Conservation (phyloP, 2,888 invertebrate species). For the Drosophila quinaria region DNA sequence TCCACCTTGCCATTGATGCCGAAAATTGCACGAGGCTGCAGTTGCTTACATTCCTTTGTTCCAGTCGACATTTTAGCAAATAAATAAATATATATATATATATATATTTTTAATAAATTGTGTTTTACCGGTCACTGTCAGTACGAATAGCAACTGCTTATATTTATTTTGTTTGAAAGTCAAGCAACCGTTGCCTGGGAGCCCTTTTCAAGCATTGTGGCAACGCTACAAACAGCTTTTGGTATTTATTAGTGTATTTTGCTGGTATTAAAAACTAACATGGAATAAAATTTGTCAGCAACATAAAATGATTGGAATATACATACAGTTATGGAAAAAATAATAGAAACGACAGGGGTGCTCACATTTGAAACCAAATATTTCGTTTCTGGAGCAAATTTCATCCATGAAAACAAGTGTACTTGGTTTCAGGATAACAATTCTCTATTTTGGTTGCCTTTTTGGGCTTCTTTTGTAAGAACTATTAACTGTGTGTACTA, state of each 20-base stretch:
- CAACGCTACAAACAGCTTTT: conserved; percentile 2
- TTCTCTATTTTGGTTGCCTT: too few relatives aligned
- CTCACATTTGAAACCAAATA: too few relatives aligned
- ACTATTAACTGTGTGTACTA: too few relatives aligned
- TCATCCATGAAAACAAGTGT: too few relatives aligned
- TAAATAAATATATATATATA: conserved; percentile 47
- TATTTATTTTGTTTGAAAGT: conserved; percentile 53
- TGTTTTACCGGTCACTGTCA: conserved; percentile 31
- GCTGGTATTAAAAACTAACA: too few relatives aligned
- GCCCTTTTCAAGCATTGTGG: conserved; percentile 24
- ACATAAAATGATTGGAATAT: too few relatives aligned
- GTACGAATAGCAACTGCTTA: conserved; percentile 24
- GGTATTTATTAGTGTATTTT: conserved; percentile 4
- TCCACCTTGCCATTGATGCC: conserved; percentile 90
- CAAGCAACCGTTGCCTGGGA: conserved; percentile 63
- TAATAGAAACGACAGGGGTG: too few relatives aligned
- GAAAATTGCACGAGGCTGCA: conserved; percentile 90
- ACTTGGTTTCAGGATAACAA: too few relatives aligned
- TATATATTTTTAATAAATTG: conserved; percentile 4
- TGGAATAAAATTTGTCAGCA: too few relatives aligned
- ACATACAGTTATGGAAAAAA: too few relatives aligned
- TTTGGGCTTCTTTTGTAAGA: too few relatives aligned
- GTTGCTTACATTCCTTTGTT: conserved; percentile 82
- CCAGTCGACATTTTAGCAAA: conserved; percentile 44
- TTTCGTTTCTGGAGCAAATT: too few relatives aligned